Conservation (phyloP, 2,888 invertebrate species). For the Nymphalis polychloros region DNA sequence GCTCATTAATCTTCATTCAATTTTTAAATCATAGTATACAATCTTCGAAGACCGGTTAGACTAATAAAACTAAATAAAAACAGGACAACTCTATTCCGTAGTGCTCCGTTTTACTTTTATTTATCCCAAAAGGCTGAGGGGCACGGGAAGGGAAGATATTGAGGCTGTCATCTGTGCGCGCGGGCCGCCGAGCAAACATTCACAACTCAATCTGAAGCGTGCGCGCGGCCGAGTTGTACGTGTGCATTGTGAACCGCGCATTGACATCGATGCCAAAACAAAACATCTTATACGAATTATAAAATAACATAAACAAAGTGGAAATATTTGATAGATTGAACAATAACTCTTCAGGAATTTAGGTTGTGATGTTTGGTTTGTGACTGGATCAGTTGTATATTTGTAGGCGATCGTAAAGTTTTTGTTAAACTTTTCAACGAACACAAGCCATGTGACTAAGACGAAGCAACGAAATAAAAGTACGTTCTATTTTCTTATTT, state of each 20-base stretch:
- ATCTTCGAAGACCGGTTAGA: constrained; percentile 37
- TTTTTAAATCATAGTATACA: constrained; percentile 26
- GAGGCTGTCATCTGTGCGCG: constrained; percentile 40
- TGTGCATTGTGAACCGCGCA: constrained; percentile 21
- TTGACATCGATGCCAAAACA: constrained; percentile 41
- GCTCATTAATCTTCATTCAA: constrained; percentile 18
- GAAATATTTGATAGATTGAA: constrained; percentile 6
- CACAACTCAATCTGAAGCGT: constrained; percentile 59
- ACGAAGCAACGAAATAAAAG: constrained; percentile 62
- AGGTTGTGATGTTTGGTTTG: constrained; percentile 51
- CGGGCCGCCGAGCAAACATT: constrained; percentile 30
- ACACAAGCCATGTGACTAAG: constrained; percentile 74
- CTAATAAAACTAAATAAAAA: constrained; percentile 64
- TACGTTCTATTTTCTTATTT: constrained; percentile 67
- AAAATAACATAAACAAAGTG: constrained; percentile 24
- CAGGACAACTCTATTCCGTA: constrained; percentile 68
- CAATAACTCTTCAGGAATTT: constrained; percentile 15
- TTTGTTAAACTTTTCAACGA: constrained; percentile 68
- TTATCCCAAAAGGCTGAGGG: constrained; percentile 31
- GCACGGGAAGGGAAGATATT: constrained; percentile 27
- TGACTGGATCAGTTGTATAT: constrained; percentile 61
- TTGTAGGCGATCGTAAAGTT: constrained; percentile 54
- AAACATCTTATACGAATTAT: constrained; percentile 16
- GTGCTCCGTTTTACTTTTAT: constrained; percentile 18
- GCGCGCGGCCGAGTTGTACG: constrained; percentile 59